Percentiles rank a stretch among this genome's conserved stretches.
These are phyloP conservation scores for Anguilla marmorata DNA, from an alignment of 2,797 vertebrate genomes.

Conservation along the genomic window DNA sequence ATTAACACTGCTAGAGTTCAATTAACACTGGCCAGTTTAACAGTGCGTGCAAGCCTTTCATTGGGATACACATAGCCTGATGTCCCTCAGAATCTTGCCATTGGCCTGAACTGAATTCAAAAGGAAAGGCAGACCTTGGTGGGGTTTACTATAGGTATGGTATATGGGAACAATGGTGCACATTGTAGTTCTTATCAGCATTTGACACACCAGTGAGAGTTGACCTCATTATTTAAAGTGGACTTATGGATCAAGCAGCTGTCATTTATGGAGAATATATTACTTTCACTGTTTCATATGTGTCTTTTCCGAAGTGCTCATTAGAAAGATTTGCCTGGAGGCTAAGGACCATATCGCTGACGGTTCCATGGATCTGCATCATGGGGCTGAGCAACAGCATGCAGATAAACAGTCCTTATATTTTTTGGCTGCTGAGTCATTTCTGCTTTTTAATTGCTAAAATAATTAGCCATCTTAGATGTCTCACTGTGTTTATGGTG, in stretches of 20 bases:
- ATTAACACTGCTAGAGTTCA: too few relatives aligned
- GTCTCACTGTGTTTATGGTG: neutral
- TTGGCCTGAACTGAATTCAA: neutral
- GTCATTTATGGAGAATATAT: neutral
- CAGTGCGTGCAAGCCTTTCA: neutral
- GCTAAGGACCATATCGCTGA: neutral
- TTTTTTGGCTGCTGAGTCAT: neutral
- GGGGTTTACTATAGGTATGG: neutral
- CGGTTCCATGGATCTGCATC: neutral
- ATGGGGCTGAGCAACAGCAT: neutral
- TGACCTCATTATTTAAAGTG: neutral
- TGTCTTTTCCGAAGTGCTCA: neutral
- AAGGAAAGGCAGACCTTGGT: neutral
- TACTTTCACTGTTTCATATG: neutral
- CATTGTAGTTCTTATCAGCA: neutral
- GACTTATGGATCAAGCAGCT: neutral
- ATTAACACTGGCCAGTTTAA: too few relatives aligned
- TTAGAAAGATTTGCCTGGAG: neutral
- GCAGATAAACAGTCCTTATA: neutral
- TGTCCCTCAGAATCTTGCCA: neutral
- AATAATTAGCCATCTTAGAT: neutral
- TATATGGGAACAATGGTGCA: neutral
- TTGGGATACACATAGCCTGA: neutral
- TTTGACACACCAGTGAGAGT: neutral
- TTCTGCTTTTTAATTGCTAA: neutral